These are phyloP conservation scores for Villa cingulata DNA, from an alignment of 2,888 invertebrate genomes.

Conservation along the genomic window DNA sequence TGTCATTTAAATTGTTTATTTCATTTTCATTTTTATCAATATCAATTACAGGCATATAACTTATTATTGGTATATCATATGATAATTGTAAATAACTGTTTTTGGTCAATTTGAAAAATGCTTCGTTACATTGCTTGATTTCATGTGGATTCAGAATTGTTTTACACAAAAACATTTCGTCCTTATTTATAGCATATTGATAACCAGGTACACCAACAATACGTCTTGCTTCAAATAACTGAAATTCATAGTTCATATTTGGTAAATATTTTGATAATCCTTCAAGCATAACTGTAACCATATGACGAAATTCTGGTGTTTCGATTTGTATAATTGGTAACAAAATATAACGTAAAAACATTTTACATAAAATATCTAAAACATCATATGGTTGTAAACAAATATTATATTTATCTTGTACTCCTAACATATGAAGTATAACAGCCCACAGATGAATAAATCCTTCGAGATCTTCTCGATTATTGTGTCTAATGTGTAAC, in stretches of 20 bases:
- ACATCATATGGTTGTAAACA: constrained; percentile 12
- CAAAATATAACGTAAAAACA: constrained; percentile 13
- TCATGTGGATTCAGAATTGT: constrained; percentile 12
- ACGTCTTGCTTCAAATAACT: constrained; percentile 11
- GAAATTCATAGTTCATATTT: constrained; percentile 10
- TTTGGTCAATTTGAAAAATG: background rate
- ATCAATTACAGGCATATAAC: background rate
- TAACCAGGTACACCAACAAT: constrained; percentile 14
- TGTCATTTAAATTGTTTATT: background rate
- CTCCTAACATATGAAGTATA: constrained; percentile 59
- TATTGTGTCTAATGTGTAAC: constrained; percentile 46
- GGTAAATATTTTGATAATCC: constrained; percentile 11
- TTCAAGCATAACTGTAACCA: constrained; percentile 11
- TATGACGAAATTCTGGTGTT: constrained; percentile 10
- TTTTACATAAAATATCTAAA: constrained; percentile 10
- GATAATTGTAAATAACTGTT: background rate
- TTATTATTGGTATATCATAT: constrained; percentile 5
- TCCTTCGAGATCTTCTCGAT: constrained; percentile 51
- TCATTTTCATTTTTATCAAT: no score
- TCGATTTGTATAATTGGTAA: constrained; percentile 14
- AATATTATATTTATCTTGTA: constrained; percentile 42
- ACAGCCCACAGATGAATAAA: constrained; percentile 68
- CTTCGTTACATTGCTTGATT: constrained; percentile 1
- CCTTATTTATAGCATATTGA: constrained; percentile 11
- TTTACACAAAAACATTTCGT: constrained; percentile 5